Conservation (phyloP, 1,140 invertebrate species). For the Eurosta solidaginis region DNA sequence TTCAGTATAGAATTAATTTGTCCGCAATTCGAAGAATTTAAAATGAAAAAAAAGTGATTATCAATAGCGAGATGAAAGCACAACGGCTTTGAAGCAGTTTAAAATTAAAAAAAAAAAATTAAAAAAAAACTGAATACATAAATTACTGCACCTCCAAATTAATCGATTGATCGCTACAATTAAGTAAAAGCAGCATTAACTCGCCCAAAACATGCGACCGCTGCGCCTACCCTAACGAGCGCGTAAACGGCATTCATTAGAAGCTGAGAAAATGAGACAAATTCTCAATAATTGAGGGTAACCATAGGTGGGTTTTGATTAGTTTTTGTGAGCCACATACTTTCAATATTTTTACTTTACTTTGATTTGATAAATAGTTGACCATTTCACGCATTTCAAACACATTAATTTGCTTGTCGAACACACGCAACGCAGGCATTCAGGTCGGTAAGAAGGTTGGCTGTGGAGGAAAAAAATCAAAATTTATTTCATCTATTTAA, state of each 20-base stretch:
- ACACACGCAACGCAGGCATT: not conserved
- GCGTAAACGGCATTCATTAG: not conserved
- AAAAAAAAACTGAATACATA: too few species aligned
- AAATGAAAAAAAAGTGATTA: not conserved
- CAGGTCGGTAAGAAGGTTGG: too few species aligned
- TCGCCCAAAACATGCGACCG: not conserved
- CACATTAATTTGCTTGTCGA: not conserved
- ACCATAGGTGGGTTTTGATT: too few species aligned
- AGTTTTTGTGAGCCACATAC: not conserved
- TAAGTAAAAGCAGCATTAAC: not conserved
- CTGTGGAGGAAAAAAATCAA: not conserved
- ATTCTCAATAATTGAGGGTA: not conserved
- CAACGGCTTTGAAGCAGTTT: too few species aligned
- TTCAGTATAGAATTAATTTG: too few species aligned
- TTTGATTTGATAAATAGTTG: not conserved
- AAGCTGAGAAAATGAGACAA: not conserved
- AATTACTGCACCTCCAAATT: not conserved
- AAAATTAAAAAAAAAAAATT: not conserved
- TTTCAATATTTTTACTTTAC: not conserved
- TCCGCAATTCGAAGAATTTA: not conserved
- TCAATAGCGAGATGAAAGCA: not conserved
- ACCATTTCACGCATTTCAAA: constrained; percentile 17
- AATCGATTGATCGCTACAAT: not conserved
- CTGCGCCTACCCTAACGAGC: not conserved
- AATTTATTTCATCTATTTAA: constrained; percentile 5